These are phyloP conservation scores for Aphelenchoides besseyi DNA, from an alignment of 1,140 invertebrate species.

Conservation along the genomic window DNA sequence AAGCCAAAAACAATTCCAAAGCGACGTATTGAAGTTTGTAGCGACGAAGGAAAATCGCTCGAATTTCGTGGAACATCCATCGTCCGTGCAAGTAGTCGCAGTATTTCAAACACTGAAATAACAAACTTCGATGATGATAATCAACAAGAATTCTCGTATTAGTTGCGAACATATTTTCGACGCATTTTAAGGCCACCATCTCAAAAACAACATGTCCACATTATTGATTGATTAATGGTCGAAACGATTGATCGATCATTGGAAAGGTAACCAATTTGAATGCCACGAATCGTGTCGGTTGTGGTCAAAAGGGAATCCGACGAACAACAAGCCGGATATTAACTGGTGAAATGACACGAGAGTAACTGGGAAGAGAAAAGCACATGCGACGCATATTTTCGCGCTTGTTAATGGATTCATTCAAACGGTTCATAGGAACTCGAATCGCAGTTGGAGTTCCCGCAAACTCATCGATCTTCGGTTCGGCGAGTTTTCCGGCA, in stretches of 20 bases:
- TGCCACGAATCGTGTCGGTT: background rate
- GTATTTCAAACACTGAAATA: constrained; percentile 81
- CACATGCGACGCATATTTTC: too few species aligned
- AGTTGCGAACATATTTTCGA: too few species aligned
- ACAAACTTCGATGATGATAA: background rate
- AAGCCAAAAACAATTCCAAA: constrained; percentile 95
- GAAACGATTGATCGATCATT: background rate
- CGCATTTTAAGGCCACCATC: too few species aligned
- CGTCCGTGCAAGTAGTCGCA: constrained; percentile 90
- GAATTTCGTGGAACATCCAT: constrained; percentile 98
- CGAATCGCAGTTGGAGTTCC: too few species aligned
- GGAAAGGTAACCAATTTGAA: background rate
- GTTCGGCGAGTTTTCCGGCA: too few species aligned
- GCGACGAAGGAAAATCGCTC: constrained; percentile 92
- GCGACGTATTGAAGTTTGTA: constrained; percentile 94
- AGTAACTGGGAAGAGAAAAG: too few species aligned
- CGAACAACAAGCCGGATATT: too few species aligned
- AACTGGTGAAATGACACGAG: background rate
- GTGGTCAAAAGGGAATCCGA: too few species aligned
- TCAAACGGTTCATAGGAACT: too few species aligned
- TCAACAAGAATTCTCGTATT: background rate
- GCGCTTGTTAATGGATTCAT: too few species aligned
- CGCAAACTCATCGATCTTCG: too few species aligned
- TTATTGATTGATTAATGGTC: constrained; percentile 14
- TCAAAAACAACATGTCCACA: background rate